Conservation (phyloP, 2,888 invertebrate species). For the Erynnis tages region DNA sequence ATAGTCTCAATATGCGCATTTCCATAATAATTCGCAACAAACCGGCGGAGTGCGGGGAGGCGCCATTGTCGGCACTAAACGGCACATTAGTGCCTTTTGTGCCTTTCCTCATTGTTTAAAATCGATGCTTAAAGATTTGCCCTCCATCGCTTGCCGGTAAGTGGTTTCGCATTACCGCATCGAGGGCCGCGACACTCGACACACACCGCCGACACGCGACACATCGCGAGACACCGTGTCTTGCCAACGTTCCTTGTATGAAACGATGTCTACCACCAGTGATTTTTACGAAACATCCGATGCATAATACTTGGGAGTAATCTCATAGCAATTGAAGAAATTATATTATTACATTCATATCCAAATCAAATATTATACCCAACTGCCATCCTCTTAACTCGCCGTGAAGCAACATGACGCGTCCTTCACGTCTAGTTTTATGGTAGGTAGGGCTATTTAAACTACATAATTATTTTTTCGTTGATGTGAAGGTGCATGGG, state of each 20-base stretch:
- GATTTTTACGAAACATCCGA: too few relatives aligned
- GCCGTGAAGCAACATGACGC: too few relatives aligned
- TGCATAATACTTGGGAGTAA: too few relatives aligned
- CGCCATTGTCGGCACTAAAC: constrained; percentile 21
- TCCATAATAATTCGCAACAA: constrained; percentile 22
- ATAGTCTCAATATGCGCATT: constrained; percentile 14
- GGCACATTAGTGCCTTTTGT: constrained; percentile 37
- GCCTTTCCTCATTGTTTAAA: constrained; percentile 41
- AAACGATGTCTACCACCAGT: background rate
- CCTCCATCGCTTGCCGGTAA: constrained; percentile 28
- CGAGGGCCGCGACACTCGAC: constrained; percentile 21
- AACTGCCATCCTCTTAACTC: too few relatives aligned
- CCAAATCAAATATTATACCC: too few relatives aligned
- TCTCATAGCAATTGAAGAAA: too few relatives aligned
- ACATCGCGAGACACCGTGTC: background rate
- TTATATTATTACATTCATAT: too few relatives aligned
- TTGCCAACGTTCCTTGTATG: background rate
- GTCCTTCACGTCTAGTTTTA: too few relatives aligned
- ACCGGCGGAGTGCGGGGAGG: constrained; percentile 16
- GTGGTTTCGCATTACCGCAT: constrained; percentile 39
- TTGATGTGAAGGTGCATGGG: too few relatives aligned
- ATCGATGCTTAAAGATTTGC: constrained; percentile 38
- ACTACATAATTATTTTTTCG: too few relatives aligned
- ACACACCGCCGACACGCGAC: constrained; percentile 9
- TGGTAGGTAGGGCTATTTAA: too few relatives aligned